Evolutionary conservation across 53 echinoderm and acorn worm species (phyloP).

Genomic region (Echinarachnius parma): DNA sequence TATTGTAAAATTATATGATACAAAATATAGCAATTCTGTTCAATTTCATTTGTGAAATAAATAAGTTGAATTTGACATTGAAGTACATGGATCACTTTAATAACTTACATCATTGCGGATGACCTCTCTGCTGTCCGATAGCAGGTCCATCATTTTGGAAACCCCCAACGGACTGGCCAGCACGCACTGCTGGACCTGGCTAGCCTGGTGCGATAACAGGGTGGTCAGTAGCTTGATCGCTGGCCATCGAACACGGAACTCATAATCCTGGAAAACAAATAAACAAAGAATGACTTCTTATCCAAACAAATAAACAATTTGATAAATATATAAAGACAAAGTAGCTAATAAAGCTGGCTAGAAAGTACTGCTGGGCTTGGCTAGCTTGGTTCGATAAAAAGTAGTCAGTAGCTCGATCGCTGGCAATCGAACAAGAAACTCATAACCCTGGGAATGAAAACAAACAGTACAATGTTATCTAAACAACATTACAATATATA

Average conservation of each 20-base stretch:
- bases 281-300: neutral
- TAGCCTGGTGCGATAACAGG: slow-evolving; percentile 61
- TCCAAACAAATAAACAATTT: too few species aligned
- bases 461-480: too few species aligned
- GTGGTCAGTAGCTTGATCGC: slow-evolving; percentile 84
- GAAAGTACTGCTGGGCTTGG: slow-evolving; percentile 75
- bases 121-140: slow-evolving; percentile 90
- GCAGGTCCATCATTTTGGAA: slow-evolving; percentile 93
- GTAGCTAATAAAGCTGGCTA: too few species aligned
- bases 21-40: too few species aligned
- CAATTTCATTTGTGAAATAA: too few species aligned
- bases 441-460: slow-evolving; percentile 66
- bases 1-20: too few species aligned
- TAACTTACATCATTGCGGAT: slow-evolving; percentile 95
- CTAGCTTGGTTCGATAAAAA: slow-evolving; percentile 50
- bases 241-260: slow-evolving; percentile 89
- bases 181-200: slow-evolving; percentile 86
- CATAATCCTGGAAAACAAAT: slow-evolving; percentile 70
- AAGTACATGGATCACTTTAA: too few species aligned
- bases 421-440: slow-evolving; percentile 77
- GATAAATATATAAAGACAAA: too few species aligned
- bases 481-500: too few species aligned
- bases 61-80: too few species aligned
- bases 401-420: slow-evolving; percentile 80
- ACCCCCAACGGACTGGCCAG: slow-evolving; percentile 97